Percentiles rank a stretch among this genome's conserved stretches.
Evolutionary conservation across 2,797 vertebrate genomes (phyloP).

Genomic region (Acridotheres tristis): DNA sequence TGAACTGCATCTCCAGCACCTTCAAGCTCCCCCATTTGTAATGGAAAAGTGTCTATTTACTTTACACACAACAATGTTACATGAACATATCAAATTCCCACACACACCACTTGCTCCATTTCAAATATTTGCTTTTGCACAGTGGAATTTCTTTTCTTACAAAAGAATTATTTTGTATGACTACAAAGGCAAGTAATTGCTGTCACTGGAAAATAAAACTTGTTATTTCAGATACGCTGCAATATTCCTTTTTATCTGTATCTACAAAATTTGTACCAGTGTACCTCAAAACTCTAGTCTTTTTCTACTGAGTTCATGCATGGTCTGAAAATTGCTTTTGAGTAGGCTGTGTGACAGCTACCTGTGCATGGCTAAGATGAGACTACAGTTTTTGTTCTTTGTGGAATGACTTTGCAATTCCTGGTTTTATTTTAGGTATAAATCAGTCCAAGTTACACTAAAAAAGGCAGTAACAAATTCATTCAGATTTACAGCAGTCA

Average conservation of each 20-base stretch:
- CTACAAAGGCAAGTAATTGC: conserved; percentile 19
- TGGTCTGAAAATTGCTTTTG: neutral
- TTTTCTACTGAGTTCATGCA: neutral
- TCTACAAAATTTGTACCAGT: neutral
- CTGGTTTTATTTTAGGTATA: neutral
- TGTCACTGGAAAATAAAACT: neutral
- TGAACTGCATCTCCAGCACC: neutral
- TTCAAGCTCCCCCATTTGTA: neutral
- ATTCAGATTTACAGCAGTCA: neutral
- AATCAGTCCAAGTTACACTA: neutral
- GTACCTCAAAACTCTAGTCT: neutral
- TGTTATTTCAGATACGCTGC: neutral
- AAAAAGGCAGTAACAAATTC: neutral
- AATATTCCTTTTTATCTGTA: neutral
- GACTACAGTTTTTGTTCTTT: neutral
- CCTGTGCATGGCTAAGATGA: neutral
- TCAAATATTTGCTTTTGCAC: conserved; percentile 49
- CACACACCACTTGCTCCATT: conserved; percentile 5
- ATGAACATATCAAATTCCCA: neutral
- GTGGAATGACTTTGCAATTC: neutral
- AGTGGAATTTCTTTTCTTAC: conserved; percentile 38
- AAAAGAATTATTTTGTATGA: conserved; percentile 39
- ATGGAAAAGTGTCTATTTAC: neutral
- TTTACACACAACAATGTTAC: neutral
- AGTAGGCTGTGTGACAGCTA: neutral